phyloP scores from a whole-genome alignment of 37 sponge, comb jelly and placozoan genomes.

The Lycopodina hypogea region DNA sequence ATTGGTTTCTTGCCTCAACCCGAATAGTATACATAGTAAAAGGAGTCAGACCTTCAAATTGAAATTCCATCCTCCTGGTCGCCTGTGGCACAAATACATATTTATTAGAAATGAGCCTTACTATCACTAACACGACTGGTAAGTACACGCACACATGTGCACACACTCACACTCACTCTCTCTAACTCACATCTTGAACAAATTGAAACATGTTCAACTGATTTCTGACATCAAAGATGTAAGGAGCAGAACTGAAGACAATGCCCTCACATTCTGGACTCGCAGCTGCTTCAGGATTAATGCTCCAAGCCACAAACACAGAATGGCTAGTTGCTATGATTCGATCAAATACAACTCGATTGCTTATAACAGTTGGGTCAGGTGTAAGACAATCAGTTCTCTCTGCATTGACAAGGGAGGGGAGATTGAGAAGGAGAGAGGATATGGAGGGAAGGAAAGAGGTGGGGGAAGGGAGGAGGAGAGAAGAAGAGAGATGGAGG shows the following conservation, averaged over 20 bases:
- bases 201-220: not conserved
- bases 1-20: not conserved
- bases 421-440: not conserved
- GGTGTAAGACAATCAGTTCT: not conserved
- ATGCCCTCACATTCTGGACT: not conserved
- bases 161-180: too few species aligned
- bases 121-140: too few species aligned
- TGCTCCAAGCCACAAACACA: not conserved
- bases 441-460: slow-evolving; percentile 19
- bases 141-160: too few species aligned
- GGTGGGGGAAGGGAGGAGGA: slow-evolving; percentile 9
- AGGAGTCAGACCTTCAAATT: not conserved
- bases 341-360: not conserved
- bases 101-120: too few species aligned
- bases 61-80: not conserved
- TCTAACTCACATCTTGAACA: too few species aligned
- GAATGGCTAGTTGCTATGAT: not conserved
- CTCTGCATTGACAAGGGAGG: not conserved
- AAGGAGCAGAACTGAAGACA: not conserved
- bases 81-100: too few species aligned
- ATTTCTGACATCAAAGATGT: not conserved
- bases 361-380: too few species aligned
- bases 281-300: not conserved
- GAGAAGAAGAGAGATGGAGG: not conserved
- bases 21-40: not conserved